A percentile compares a stretch with the other conserved stretches of the same genome.
phyloP scores from a whole-genome alignment of 2,888 invertebrate genomes.

The Mythimna vitellina region DNA sequence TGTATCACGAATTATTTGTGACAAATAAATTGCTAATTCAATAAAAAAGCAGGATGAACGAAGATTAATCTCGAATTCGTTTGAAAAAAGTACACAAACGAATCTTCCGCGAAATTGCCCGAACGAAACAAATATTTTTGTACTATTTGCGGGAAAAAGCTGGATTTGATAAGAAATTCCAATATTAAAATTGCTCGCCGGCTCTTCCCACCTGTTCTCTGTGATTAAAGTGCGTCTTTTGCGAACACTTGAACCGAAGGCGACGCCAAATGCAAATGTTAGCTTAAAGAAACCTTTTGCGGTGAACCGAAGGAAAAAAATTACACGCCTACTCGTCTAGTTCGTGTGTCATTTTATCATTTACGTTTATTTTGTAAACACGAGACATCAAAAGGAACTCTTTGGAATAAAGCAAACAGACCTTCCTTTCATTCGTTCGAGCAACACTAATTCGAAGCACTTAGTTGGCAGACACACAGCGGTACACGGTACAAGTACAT shows the following conservation, averaged over 20 bases:
- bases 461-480: constrained; percentile 50
- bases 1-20: constrained; percentile 31
- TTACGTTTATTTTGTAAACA: constrained; percentile 69
- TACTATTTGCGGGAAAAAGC: constrained; percentile 70
- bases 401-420: constrained; percentile 55
- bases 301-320: constrained; percentile 79
- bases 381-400: constrained; percentile 70
- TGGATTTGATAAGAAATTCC: constrained; percentile 85
- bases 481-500: constrained; percentile 10
- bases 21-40: constrained; percentile 50
- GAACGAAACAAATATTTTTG: constrained; percentile 68
- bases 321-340: constrained; percentile 74
- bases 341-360: constrained; percentile 76
- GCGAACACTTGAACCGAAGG: constrained; percentile 78
- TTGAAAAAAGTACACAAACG: constrained; percentile 60
- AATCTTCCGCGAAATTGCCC: constrained; percentile 63
- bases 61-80: constrained; percentile 58
- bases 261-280: constrained; percentile 87
- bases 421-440: constrained; percentile 54
- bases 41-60: constrained; percentile 49
- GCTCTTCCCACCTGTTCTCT: constrained; percentile 83
- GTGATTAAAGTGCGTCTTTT: constrained; percentile 87
- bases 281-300: constrained; percentile 81
- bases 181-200: constrained; percentile 86
- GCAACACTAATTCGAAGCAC: constrained; percentile 58